Percentiles rank a stretch among this genome's conserved stretches.
These are phyloP conservation scores for Ectemnius lituratus DNA, from an alignment of 2,888 invertebrate genomes.

Conservation along the genomic window DNA sequence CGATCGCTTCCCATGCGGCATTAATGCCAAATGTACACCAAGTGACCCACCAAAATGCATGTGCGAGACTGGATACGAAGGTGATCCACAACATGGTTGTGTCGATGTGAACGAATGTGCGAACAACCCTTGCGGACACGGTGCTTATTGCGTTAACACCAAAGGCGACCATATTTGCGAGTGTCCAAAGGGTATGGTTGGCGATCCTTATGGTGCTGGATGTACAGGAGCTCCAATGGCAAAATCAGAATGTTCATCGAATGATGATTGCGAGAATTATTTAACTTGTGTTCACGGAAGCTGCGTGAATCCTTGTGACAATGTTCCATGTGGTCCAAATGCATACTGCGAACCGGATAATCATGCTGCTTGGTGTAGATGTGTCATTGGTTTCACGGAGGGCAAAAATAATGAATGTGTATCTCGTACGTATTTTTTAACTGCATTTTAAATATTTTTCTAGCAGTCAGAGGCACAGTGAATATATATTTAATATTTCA, in stretches of 20 bases:
- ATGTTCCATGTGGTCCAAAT: conserved; percentile 88
- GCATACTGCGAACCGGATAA: conserved; percentile 93
- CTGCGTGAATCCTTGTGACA: conserved; percentile 90
- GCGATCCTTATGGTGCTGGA: conserved; percentile 91
- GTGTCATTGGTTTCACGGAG: conserved; percentile 89
- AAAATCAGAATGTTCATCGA: conserved; percentile 84
- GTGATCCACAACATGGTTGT: conserved; percentile 91
- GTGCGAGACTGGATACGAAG: conserved; percentile 92
- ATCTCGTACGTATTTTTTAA: conserved; percentile 82
- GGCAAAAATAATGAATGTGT: conserved; percentile 90
- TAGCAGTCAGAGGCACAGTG: too few species aligned
- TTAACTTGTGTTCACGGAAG: conserved; percentile 88
- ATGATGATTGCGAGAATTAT: conserved; percentile 89
- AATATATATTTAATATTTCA: conserved; percentile 69
- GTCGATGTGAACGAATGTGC: conserved; percentile 92
- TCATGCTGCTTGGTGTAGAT: conserved; percentile 93
- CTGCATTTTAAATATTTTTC: not conserved
- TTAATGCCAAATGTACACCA: conserved; percentile 93
- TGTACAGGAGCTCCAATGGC: conserved; percentile 82
- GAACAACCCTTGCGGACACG: conserved; percentile 90
- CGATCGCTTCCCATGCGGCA: conserved; percentile 92
- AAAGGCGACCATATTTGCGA: conserved; percentile 92
- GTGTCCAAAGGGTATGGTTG: conserved; percentile 89
- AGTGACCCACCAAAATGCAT: conserved; percentile 93
- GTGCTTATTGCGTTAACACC: conserved; percentile 92